Evolutionary conservation across 2,113 vertebrate genomes (phyloP).

Genomic region (Crypturellus undulatus): DNA sequence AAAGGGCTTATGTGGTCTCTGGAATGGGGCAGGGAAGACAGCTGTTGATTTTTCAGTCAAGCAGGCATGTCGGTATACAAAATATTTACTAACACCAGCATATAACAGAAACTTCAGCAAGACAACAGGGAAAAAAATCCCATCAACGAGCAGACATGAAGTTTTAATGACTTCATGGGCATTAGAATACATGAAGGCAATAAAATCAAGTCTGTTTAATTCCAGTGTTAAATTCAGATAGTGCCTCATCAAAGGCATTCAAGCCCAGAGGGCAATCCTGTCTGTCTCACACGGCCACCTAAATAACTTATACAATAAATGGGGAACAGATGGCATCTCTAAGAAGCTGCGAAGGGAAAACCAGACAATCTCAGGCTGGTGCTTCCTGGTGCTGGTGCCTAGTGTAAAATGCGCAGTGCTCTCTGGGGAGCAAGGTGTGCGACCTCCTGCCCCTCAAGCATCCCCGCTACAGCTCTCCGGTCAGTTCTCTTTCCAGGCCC

Average conservation of each 20-base stretch:
- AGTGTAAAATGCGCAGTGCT: fast-evolving
- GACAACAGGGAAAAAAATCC: background rate
- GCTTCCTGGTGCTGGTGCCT: background rate
- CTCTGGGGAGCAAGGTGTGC: background rate
- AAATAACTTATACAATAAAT: slow-evolving; percentile 7
- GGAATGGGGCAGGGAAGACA: background rate
- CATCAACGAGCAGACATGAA: background rate
- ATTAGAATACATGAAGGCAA: background rate
- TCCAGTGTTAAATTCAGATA: slow-evolving; percentile 30
- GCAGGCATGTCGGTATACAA: background rate
- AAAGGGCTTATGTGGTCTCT: background rate
- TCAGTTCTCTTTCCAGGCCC: background rate
- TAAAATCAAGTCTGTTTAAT: slow-evolving; percentile 39
- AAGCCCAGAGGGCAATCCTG: background rate
- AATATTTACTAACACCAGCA: background rate
- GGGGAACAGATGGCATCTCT: background rate
- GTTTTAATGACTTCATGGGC: slow-evolving; percentile 1
- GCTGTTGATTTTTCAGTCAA: background rate
- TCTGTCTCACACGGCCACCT: slow-evolving; percentile 16
- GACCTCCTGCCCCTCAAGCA: background rate
- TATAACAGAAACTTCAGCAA: background rate
- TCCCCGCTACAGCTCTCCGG: background rate
- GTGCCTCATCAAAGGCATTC: background rate
- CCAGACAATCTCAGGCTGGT: background rate
- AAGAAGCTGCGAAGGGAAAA: background rate